These are phyloP conservation scores for Metalampra italica DNA, from an alignment of 2,888 invertebrate genomes.

Conservation along the genomic window DNA sequence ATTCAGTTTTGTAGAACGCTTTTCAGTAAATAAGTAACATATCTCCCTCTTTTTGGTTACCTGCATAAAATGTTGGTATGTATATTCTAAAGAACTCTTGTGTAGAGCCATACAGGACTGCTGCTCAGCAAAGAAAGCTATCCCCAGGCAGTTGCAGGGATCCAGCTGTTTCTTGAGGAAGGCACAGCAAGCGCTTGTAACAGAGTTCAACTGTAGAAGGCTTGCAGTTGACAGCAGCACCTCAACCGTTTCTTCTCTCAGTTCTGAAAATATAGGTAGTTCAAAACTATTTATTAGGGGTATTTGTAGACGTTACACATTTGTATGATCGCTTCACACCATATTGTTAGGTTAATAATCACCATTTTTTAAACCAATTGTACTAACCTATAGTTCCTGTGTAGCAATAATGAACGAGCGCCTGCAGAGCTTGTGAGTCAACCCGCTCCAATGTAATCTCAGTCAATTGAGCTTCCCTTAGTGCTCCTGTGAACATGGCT, in stretches of 20 bases:
- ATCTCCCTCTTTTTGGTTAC: conserved; percentile 65
- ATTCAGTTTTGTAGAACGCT: too few relatives aligned
- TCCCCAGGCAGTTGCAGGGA: conserved; percentile 96
- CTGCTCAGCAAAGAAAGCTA: conserved; percentile 94
- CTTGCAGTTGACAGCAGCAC: conserved; percentile 92
- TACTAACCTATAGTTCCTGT: conserved; percentile 83
- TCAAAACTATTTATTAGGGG: too few relatives aligned
- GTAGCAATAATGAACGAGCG: conserved; percentile 94
- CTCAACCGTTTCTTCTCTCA: conserved; percentile 95
- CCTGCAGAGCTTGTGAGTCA: conserved; percentile 90
- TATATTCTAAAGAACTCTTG: conserved; percentile 90
- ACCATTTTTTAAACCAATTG: too few relatives aligned
- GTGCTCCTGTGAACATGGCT: conserved; percentile 95
- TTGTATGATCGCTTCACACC: too few relatives aligned
- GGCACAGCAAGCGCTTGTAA: conserved; percentile 92
- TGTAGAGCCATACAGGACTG: conserved; percentile 91
- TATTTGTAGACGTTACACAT: too few relatives aligned
- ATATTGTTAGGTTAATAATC: too few relatives aligned
- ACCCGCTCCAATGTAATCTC: conserved; percentile 92
- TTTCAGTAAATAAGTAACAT: too few relatives aligned
- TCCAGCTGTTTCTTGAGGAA: conserved; percentile 94
- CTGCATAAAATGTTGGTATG: conserved; percentile 90
- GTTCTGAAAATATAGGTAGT: conserved; percentile 76
- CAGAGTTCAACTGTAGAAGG: conserved; percentile 90
- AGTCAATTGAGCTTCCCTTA: conserved; percentile 89